These are phyloP conservation scores for Drosophila eugracilis DNA, from an alignment of 1,140 invertebrate genomes.

Conservation along the genomic window DNA sequence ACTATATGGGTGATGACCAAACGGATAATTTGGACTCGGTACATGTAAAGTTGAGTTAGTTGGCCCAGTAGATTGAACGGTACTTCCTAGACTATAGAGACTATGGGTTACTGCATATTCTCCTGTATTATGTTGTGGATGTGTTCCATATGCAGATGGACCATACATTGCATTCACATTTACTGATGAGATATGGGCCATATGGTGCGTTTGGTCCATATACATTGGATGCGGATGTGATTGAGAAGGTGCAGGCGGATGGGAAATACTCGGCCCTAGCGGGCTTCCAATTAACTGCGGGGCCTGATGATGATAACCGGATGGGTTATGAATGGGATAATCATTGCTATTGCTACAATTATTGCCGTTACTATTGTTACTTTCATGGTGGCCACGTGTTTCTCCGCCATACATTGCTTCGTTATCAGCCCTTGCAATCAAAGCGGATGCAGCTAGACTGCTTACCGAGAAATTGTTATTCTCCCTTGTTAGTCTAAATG, in stretches of 20 bases:
- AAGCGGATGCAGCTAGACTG: conserved; percentile 58
- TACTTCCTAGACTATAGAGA: conserved; percentile 24
- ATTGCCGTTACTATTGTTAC: conserved; percentile 16
- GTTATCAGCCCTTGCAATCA: conserved; percentile 37
- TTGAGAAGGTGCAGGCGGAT: conserved; percentile 45
- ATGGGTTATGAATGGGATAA: conserved; percentile 46
- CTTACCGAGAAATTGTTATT: conserved; percentile 73
- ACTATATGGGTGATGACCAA: conserved; percentile 53
- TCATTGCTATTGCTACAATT: conserved; percentile 27
- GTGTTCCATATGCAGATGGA: conserved; percentile 46
- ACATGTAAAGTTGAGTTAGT: conserved; percentile 68
- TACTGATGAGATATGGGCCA: conserved; percentile 58
- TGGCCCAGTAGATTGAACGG: conserved; percentile 36
- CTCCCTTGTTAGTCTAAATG: conserved; percentile 14
- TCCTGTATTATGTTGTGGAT: conserved; percentile 48
- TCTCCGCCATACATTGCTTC: conserved; percentile 38
- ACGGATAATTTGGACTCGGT: conserved; percentile 80
- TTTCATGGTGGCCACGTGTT: conserved; percentile 17
- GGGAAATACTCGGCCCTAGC: conserved; percentile 53
- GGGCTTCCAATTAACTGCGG: conserved; percentile 66
- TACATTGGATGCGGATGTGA: conserved; percentile 72
- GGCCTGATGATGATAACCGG: conserved; percentile 66
- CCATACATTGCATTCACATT: conserved; percentile 68
- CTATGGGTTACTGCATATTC: conserved; percentile 25
- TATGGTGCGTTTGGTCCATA: conserved; percentile 72